These are phyloP conservation scores for Nephrotoma appendiculata DNA, from an alignment of 2,888 invertebrate species.

Conservation along the genomic window DNA sequence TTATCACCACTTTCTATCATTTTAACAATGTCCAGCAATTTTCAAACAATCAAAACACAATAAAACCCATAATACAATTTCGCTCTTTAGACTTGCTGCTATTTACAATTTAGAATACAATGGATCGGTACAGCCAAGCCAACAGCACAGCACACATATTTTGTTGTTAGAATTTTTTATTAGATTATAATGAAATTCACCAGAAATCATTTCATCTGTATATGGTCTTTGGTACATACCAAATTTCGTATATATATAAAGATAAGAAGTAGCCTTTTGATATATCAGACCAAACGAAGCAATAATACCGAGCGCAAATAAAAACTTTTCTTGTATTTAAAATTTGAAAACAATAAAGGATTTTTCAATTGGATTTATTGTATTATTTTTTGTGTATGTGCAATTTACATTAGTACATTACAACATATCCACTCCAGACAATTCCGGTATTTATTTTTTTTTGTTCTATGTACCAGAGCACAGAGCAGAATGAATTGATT, in stretches of 20 bases:
- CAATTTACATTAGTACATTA: background rate
- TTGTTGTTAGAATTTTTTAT: background rate
- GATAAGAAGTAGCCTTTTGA: background rate
- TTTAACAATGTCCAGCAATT: background rate
- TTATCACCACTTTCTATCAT: background rate
- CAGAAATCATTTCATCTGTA: background rate
- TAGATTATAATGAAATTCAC: background rate
- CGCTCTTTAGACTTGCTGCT: background rate
- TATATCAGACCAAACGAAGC: background rate
- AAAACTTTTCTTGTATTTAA: background rate
- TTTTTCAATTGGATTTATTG: background rate
- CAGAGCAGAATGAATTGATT: background rate
- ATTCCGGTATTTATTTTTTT: background rate
- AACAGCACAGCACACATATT: background rate
- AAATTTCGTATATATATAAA: background rate
- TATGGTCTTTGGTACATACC: background rate
- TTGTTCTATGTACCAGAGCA: background rate
- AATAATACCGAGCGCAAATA: background rate
- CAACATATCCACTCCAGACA: background rate
- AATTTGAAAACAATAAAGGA: background rate
- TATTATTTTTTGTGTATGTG: background rate
- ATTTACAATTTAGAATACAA: background rate
- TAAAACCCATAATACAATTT: background rate
- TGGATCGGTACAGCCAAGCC: background rate
- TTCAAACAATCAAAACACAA: background rate